These are phyloP conservation scores for Drosophila kuntzei DNA, from an alignment of 2,888 invertebrate genomes.

Conservation along the genomic window DNA sequence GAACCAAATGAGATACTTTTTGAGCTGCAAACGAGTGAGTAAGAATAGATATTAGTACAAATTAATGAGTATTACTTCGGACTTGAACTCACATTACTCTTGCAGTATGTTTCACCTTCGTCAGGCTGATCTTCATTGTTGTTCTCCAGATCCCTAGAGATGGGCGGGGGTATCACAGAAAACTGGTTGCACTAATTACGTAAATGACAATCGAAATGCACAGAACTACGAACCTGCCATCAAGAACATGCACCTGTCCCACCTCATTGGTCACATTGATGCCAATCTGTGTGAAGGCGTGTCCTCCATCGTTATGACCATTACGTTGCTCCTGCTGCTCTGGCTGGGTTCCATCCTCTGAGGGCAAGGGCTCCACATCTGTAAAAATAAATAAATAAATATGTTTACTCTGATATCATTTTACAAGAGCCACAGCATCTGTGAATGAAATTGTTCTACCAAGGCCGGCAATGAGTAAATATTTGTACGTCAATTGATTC, in stretches of 20 bases:
- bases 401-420: not conserved
- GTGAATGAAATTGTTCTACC: slow-evolving; percentile 18
- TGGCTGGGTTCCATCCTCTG: slow-evolving; percentile 52
- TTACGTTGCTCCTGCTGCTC: slow-evolving; percentile 60
- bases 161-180: slow-evolving; percentile 71
- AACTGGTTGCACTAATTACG: slow-evolving; percentile 82
- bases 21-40: slow-evolving; percentile 53
- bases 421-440: not conserved
- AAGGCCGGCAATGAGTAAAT: slow-evolving; percentile 44
- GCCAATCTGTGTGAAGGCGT: slow-evolving; percentile 80
- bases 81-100: slow-evolving; percentile 59
- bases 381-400: not conserved
- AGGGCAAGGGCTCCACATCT: slow-evolving; percentile 84
- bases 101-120: slow-evolving; percentile 74
- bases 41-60: not conserved
- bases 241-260: slow-evolving; percentile 83
- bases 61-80: not conserved
- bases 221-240: slow-evolving; percentile 82
- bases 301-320: slow-evolving; percentile 58
- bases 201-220: slow-evolving; percentile 67
- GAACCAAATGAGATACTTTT: slow-evolving; percentile 83
- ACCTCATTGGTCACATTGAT: slow-evolving; percentile 85
- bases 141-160: slow-evolving; percentile 80
- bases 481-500: slow-evolving; percentile 54
- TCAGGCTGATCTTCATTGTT: slow-evolving; percentile 84